phyloP scores from a whole-genome alignment of 2,888 invertebrate genomes.

The Phyto melanocephala region DNA sequence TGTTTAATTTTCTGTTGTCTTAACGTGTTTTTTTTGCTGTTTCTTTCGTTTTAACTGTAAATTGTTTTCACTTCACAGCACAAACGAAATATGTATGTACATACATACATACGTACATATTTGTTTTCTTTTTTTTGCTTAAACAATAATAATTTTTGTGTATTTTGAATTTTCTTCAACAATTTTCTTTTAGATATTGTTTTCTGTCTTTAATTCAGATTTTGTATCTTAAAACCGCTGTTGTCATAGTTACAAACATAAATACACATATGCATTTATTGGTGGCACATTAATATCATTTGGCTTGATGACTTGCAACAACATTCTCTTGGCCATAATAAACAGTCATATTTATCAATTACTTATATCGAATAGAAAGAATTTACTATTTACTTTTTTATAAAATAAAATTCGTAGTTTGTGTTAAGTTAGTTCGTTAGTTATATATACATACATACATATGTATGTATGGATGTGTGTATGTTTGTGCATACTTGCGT shows the following conservation, averaged over 20 bases:
- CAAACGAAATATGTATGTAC: too few relatives aligned
- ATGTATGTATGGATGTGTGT: not conserved
- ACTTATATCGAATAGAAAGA: not conserved
- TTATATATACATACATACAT: too few relatives aligned
- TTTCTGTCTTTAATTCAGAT: not conserved
- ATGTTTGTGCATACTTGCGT: too few relatives aligned
- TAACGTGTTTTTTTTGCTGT: slow-evolving; percentile 36
- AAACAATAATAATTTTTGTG: slow-evolving; percentile 12
- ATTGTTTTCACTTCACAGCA: slow-evolving; percentile 63
- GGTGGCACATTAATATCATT: not conserved
- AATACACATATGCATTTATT: not conserved
- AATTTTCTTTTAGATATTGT: slow-evolving; percentile 19
- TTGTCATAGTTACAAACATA: not conserved
- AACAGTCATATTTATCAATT: not conserved
- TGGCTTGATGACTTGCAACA: not conserved
- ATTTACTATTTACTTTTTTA: too few relatives aligned
- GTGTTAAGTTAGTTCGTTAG: too few relatives aligned
- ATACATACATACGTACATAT: too few relatives aligned
- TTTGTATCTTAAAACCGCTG: not conserved
- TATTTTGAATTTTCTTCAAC: slow-evolving; percentile 2
- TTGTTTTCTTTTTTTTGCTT: slow-evolving; percentile 18
- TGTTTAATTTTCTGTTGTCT: slow-evolving; percentile 42
- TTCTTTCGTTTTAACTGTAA: slow-evolving; percentile 63
- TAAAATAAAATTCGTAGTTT: too few relatives aligned
- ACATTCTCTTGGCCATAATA: not conserved